These are phyloP conservation scores for Diuraphis noxia DNA, from an alignment of 1,140 invertebrate species.

Conservation along the genomic window DNA sequence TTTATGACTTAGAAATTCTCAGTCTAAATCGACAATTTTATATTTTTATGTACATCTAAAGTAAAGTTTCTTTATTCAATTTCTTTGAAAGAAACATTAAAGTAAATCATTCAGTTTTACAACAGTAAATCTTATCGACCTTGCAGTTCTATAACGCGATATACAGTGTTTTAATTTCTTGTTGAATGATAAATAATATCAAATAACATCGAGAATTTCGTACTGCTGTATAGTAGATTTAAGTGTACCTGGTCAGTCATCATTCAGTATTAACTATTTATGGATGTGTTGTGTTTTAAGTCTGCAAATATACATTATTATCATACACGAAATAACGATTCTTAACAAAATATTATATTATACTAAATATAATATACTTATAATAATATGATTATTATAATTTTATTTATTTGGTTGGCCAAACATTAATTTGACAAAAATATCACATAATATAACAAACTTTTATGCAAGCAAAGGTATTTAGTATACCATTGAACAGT, in stretches of 20 bases:
- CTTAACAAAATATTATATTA: neutral
- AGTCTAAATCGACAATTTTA: neutral
- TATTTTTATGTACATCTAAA: conserved; percentile 11
- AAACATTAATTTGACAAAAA: too few relatives aligned
- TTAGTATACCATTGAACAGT: too few relatives aligned
- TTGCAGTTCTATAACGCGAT: neutral
- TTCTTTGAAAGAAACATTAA: neutral
- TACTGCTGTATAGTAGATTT: neutral
- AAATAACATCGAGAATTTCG: neutral
- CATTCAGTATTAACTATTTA: neutral
- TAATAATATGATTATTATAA: too few relatives aligned
- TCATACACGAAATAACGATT: neutral
- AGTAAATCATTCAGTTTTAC: neutral
- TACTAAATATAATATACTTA: too few relatives aligned
- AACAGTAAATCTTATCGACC: neutral
- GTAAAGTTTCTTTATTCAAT: neutral
- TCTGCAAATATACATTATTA: neutral
- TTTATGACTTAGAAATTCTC: neutral
- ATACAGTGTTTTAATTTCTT: neutral
- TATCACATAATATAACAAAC: neutral
- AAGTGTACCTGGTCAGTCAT: neutral
- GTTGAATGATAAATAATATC: neutral
- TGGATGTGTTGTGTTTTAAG: neutral
- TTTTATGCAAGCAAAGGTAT: too few relatives aligned
- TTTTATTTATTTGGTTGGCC: too few relatives aligned